Evolutionary conservation across 1,140 invertebrate species (phyloP), one percentile per base, ranked within the genome.

Genomic region (Asobara japonica): DNA sequence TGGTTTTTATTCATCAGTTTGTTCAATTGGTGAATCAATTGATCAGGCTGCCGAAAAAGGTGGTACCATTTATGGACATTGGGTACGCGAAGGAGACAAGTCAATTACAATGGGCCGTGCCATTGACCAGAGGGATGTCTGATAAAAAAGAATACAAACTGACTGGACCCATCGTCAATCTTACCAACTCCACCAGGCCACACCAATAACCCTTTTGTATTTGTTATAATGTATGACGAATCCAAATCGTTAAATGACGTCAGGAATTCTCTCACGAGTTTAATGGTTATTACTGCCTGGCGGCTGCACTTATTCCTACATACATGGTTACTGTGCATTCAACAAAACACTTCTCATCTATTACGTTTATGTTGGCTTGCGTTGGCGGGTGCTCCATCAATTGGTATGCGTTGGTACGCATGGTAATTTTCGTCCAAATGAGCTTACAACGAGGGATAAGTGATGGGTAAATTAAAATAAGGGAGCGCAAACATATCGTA

Each of bases 251-350:
- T 29, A 22, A 25, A 66, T 72, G 70, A 72, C 70, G 48, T 72
- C 70, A 72, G 31, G 20, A 16, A 72, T 72, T 72, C 70, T 66
- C 70, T 72, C 70, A 72, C 70, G 70, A 64, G 31, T 61, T 72
- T 56, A 72, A 72, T 72, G 13, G 45, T 38, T 72, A 72, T 72
- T 66, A 66, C 60, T 66, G 64, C 33, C 8, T 13, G 25, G 61
- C 62, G 29, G 22, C 62, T 65, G 45, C 30, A 65, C 33, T 45
- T 33, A 51, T 51, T 51, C 65, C 20, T 27, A 6, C 33, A 11
- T 20, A 38, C 7, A 16, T 67, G 33, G 27, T 38, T 38, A 65
- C 38, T 65, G 33, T 65, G 64, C 64, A 41, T 25, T 38, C 33
- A 36, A 65, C 20, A 65, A 65, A 36, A 36, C 25, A 36, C 31